A percentile compares a stretch with the other conserved stretches of the same genome.
Evolutionary conservation across 2,113 vertebrate genomes (phyloP).

Genomic region (Pedetes capensis): DNA sequence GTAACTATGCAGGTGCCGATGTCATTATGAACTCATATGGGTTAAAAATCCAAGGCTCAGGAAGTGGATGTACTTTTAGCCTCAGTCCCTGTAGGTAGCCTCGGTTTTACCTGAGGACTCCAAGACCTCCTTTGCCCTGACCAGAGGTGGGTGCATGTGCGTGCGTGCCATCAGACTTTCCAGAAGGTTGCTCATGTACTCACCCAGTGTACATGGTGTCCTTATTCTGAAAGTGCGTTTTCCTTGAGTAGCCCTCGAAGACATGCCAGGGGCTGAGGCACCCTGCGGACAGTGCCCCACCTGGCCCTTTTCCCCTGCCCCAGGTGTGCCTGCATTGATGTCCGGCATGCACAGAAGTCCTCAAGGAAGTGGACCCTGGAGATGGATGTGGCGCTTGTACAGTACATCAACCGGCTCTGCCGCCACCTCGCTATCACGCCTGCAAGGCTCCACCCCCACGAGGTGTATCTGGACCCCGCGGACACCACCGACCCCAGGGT

Average conservation of each 20-base stretch:
- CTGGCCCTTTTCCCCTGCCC: not conserved
- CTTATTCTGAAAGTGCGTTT: not conserved
- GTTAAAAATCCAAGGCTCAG: not conserved
- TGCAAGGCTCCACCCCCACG: slow-evolving; percentile 94
- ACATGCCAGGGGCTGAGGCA: not conserved
- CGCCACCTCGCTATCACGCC: slow-evolving; percentile 97
- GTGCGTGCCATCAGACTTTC: not conserved
- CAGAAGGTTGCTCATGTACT: rapidly evolving
- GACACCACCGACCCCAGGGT: slow-evolving; percentile 92
- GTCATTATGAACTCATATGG: rapidly evolving
- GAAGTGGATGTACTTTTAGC: not conserved
- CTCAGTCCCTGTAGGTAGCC: not conserved
- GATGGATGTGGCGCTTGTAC: slow-evolving; percentile 96
- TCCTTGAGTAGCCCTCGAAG: no score
- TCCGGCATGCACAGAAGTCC: slow-evolving; percentile 94
- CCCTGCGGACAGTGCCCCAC: rapidly evolving
- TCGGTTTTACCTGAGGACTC: not conserved
- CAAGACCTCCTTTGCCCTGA: no score
- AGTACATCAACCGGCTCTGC: slow-evolving; percentile 95
- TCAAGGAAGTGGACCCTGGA: slow-evolving; percentile 95
- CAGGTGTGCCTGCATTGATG: slow-evolving; percentile 96
- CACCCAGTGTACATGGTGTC: rapidly evolving
- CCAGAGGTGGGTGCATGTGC: not conserved
- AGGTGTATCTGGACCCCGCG: slow-evolving; percentile 93
- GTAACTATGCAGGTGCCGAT: rapidly evolving